Evolutionary conservation across 2,113 vertebrate genomes (phyloP).

Genomic region (Upupa epops): DNA sequence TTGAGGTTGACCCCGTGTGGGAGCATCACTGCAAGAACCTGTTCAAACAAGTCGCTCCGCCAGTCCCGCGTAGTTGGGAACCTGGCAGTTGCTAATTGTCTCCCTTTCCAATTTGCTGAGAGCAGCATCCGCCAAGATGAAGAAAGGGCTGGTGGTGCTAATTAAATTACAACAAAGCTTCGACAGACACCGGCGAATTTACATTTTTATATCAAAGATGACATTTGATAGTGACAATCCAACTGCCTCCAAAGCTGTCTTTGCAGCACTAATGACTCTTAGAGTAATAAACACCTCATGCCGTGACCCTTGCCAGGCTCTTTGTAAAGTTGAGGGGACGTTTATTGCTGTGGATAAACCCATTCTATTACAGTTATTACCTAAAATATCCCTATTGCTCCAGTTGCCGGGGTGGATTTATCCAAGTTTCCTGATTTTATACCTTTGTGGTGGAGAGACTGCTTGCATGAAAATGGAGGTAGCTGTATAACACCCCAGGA

Average conservation of each 20-base stretch:
- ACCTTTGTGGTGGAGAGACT: not conserved
- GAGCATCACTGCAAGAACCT: not conserved
- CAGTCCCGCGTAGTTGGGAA: not conserved
- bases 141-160: not conserved
- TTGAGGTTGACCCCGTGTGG: not conserved
- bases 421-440: not conserved
- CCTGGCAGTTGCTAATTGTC: not conserved
- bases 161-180: slow-evolving; percentile 22
- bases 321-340: not conserved
- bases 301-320: slow-evolving; percentile 1
- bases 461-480: not conserved
- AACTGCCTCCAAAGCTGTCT: not conserved
- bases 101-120: not conserved
- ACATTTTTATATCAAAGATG: slow-evolving; percentile 47
- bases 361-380: not conserved
- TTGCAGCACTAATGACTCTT: not conserved
- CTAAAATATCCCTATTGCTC: slow-evolving; percentile 17
- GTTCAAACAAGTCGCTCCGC: not conserved
- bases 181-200: not conserved
- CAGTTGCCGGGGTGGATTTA: not conserved
- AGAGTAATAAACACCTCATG: not conserved
- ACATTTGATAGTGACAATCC: not conserved
- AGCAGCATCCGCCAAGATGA: not conserved
- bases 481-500: not conserved
- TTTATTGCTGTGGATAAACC: not conserved